These are phyloP conservation scores for Cossypha dichroa DNA, from an alignment of 2,797 vertebrate species.

Conservation along the genomic window DNA sequence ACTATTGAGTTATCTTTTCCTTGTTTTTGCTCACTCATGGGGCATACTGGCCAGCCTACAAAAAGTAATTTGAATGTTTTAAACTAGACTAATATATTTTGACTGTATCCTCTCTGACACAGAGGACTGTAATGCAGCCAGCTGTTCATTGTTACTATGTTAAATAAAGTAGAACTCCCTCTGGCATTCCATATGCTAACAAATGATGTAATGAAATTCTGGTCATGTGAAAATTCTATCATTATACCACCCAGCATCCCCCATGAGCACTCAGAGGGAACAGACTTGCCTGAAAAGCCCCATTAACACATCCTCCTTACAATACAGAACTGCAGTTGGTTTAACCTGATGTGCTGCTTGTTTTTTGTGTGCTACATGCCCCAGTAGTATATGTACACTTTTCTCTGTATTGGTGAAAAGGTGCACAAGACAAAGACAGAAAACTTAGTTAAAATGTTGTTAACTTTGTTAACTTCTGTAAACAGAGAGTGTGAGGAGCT, in stretches of 20 bases:
- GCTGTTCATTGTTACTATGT: slow-evolving; percentile 56
- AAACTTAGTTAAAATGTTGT: neutral
- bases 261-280: neutral
- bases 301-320: neutral
- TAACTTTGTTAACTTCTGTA: neutral
- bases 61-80: slow-evolving; percentile 37
- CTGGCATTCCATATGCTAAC: slow-evolving; percentile 47
- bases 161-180: slow-evolving; percentile 56
- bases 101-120: slow-evolving; percentile 30
- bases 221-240: slow-evolving; percentile 46
- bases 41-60: slow-evolving; percentile 25
- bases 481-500: neutral
- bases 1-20: slow-evolving; percentile 22
- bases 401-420: neutral
- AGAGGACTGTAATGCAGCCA: slow-evolving; percentile 42
- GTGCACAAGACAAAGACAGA: neutral
- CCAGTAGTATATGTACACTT: neutral
- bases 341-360: neutral
- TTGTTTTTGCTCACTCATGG: slow-evolving; percentile 18
- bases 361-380: neutral
- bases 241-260: neutral
- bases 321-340: neutral
- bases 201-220: slow-evolving; percentile 52
- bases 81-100: slow-evolving; percentile 56
- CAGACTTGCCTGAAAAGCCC: neutral